These are phyloP conservation scores for Tetranychus cinnabarinus DNA, from an alignment of 1,140 invertebrate genomes.

Conservation along the genomic window DNA sequence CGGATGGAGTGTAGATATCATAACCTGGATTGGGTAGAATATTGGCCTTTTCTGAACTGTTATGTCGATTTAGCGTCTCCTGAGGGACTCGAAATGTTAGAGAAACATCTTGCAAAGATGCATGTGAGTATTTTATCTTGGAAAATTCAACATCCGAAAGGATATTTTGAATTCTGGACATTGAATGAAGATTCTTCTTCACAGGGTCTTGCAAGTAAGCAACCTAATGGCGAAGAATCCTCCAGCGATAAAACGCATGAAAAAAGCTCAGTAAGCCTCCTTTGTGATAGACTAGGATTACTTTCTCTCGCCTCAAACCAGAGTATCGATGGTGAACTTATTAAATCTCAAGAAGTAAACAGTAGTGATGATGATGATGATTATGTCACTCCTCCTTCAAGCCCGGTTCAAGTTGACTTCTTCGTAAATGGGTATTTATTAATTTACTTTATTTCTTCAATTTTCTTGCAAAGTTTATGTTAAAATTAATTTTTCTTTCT, in stretches of 20 bases:
- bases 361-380: neutral
- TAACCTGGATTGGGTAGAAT: conserved; percentile 61
- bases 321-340: neutral
- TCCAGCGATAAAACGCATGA: neutral
- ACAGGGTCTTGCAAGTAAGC: neutral
- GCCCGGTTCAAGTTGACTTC: neutral
- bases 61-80: conserved; percentile 45
- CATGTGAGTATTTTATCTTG: too few species aligned
- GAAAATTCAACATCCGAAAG: too few species aligned
- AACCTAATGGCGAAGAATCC: neutral
- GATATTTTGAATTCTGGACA: too few species aligned
- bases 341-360: neutral
- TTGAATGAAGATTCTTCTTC: neutral
- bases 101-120: conserved; percentile 33
- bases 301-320: neutral
- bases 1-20: conserved; percentile 45
- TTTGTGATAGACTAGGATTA: neutral
- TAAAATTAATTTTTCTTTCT: too few species aligned
- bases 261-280: neutral
- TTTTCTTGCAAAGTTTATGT: too few species aligned
- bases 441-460: neutral
- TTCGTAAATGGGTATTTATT: neutral
- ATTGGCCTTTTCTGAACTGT: conserved; percentile 60
- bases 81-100: conserved; percentile 43
- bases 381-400: neutral